These are phyloP conservation scores for Ylistrum balloti DNA, from an alignment of 1,140 invertebrate species.

Conservation along the genomic window DNA sequence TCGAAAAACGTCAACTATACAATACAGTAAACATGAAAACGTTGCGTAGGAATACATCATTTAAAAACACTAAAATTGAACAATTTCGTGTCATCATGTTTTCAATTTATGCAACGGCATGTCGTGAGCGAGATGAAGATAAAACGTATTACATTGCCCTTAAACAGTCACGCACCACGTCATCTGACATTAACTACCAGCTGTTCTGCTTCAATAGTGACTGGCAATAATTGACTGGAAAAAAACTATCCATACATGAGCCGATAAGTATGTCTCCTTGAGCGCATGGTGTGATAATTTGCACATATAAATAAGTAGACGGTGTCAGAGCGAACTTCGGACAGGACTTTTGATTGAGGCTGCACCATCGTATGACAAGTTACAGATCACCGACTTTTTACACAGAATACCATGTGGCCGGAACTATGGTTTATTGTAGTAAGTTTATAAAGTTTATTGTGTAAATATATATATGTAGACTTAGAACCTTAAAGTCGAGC, in stretches of 20 bases:
- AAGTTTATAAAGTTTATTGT: not conserved
- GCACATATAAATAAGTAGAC: not conserved
- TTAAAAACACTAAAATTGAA: not conserved
- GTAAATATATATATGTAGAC: too few relatives aligned
- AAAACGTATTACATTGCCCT: not conserved
- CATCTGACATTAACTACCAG: not conserved
- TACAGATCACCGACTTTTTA: too few relatives aligned
- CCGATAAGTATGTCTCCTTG: not conserved
- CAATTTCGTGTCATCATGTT: not conserved
- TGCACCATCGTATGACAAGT: not conserved
- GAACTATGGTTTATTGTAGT: conserved; percentile 29
- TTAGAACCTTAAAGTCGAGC: too few relatives aligned
- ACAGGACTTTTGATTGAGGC: not conserved
- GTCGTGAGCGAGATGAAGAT: not conserved
- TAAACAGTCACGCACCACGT: not conserved
- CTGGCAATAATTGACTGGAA: not conserved
- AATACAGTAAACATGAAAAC: not conserved
- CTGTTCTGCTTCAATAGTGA: not conserved
- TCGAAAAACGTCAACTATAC: too few relatives aligned
- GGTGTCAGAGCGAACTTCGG: not conserved
- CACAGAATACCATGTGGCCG: not conserved
- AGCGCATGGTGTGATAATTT: not conserved
- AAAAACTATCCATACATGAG: not conserved
- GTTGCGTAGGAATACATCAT: not conserved
- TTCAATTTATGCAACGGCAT: not conserved